phyloP scores from a whole-genome alignment of 2,797 vertebrate species.

The Xenentodon cancila region DNA sequence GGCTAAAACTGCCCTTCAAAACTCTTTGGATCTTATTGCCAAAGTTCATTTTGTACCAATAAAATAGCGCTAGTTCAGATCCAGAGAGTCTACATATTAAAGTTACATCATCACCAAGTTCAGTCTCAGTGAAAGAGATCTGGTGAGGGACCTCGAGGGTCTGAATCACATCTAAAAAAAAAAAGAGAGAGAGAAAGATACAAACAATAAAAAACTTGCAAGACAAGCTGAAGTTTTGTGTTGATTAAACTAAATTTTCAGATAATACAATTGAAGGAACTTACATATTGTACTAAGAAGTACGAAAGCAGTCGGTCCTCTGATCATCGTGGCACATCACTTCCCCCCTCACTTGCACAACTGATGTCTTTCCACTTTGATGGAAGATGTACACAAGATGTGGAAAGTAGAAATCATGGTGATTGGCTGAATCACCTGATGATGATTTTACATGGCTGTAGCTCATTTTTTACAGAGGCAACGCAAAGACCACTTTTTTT shows the following conservation, averaged over 20 bases:
- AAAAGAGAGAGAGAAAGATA: not conserved
- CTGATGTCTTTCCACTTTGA: slow-evolving; percentile 21
- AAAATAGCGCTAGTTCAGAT: not conserved
- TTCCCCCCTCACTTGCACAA: not conserved
- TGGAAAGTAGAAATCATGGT: slow-evolving; percentile 11
- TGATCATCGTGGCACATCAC: slow-evolving; percentile 2
- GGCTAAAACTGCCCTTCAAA: not conserved
- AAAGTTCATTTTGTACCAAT: slow-evolving; percentile 38
- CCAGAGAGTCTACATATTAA: not conserved
- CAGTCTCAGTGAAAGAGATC: slow-evolving; percentile 12
- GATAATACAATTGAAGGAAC: slow-evolving; percentile 1
- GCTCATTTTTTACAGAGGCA: too few species aligned
- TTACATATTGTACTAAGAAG: slow-evolving; percentile 30
- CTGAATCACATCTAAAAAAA: slow-evolving; percentile 5
- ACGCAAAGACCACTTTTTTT: too few species aligned
- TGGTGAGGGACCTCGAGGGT: not conserved
- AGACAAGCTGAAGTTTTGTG: not conserved
- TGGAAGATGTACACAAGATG: slow-evolving; percentile 24
- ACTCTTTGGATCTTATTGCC: slow-evolving; percentile 38
- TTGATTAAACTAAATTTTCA: not conserved
- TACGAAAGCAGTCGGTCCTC: slow-evolving; percentile 13
- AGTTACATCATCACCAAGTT: slow-evolving; percentile 13
- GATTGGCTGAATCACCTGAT: slow-evolving; percentile 48
- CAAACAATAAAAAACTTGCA: not conserved
- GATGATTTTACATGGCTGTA: too few species aligned